A percentile compares a stretch with the other conserved stretches of the same genome.
Evolutionary conservation across 2,797 vertebrate genomes (phyloP).

Genomic region (Babyrousa celebensis): DNA sequence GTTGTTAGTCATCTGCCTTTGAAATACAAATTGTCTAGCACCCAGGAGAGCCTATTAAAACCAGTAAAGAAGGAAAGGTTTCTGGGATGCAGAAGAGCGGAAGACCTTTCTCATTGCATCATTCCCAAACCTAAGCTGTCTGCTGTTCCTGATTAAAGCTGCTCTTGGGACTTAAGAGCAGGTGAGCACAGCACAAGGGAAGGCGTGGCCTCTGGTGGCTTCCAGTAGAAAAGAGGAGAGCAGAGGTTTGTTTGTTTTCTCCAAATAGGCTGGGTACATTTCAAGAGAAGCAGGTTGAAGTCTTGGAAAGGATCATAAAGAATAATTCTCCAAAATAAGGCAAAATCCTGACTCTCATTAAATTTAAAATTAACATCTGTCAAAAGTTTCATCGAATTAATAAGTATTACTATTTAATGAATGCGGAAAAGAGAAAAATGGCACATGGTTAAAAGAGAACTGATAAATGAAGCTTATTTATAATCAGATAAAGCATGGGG

Average conservation of each 20-base stretch:
- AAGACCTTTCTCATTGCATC: not conserved
- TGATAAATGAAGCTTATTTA: not conserved
- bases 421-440: not conserved
- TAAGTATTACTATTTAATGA: not conserved
- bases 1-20: not conserved
- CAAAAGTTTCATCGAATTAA: not conserved
- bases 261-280: not conserved
- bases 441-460: not conserved
- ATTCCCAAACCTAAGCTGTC: not conserved
- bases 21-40: not conserved
- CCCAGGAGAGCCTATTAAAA: not conserved
- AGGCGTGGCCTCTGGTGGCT: not conserved
- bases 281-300: not conserved
- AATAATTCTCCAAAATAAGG: not conserved
- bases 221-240: not conserved
- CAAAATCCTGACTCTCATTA: not conserved
- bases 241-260: not conserved
- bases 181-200: not conserved
- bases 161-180: no score
- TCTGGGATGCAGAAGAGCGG: not conserved
- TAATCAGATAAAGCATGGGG: not conserved
- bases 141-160: not conserved
- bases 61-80: not conserved
- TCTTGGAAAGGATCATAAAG: constrained; percentile 4
- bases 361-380: not conserved